A percentile compares a stretch with the other conserved stretches of the same genome.
Conservation (phyloP, 2,888 invertebrate species). For the Nemoura dubitans region DNA sequence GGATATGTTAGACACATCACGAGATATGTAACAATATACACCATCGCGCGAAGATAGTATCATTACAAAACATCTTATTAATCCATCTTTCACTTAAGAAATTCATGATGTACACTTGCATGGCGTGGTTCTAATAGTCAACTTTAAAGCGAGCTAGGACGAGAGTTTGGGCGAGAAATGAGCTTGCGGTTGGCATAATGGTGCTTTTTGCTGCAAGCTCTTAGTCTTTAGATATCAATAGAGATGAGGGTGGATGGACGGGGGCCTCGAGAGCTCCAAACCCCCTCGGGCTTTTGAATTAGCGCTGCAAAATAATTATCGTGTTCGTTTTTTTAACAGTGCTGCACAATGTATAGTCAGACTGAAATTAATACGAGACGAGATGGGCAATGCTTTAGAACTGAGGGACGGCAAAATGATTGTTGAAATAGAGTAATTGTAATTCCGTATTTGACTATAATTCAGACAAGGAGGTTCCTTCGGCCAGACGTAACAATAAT, state of each 20-base stretch:
- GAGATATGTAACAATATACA: constrained; percentile 27
- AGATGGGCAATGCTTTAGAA: neutral
- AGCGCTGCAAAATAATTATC: neutral
- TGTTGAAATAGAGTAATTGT: neutral
- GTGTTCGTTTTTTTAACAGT: neutral
- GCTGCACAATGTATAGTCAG: neutral
- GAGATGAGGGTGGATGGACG: neutral
- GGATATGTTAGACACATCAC: constrained; percentile 24
- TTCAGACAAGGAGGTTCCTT: neutral
- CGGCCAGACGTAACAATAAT: neutral
- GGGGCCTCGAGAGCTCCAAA: neutral
- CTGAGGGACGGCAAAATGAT: too few species aligned
- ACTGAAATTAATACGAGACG: neutral
- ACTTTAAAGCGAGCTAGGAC: neutral
- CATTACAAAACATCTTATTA: neutral
- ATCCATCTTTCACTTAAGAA: neutral
- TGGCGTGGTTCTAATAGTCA: neutral
- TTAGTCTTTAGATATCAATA: constrained; percentile 5
- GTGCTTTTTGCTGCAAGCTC: neutral
- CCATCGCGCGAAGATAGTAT: neutral
- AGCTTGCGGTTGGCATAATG: neutral
- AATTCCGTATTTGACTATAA: neutral
- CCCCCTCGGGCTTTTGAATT: neutral
- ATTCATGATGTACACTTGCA: neutral
- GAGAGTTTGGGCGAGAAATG: neutral